Percentiles rank a stretch among this genome's conserved stretches.
These are phyloP conservation scores for Meriones psammophilus DNA, from an alignment of 2,797 vertebrate genomes.

Conservation along the genomic window DNA sequence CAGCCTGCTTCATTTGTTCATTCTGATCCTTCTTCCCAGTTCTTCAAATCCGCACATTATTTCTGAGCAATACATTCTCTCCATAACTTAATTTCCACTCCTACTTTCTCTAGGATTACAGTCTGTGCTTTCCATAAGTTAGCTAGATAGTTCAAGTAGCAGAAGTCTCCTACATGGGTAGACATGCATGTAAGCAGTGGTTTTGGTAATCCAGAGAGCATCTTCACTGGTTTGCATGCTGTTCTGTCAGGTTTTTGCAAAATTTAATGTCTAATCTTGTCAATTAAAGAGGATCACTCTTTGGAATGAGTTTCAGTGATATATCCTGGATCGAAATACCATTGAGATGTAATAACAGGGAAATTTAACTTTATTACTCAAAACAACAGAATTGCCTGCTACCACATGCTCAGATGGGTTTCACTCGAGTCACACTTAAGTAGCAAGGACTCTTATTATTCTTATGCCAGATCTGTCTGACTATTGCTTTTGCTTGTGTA, in stretches of 20 bases:
- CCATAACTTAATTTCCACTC: not conserved
- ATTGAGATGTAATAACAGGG: not conserved
- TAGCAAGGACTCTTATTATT: conserved; percentile 68
- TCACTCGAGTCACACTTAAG: not conserved
- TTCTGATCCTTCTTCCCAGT: not conserved
- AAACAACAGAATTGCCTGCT: not conserved
- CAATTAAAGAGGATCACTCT: not conserved
- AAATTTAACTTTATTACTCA: not conserved
- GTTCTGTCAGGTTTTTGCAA: not conserved
- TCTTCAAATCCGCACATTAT: not conserved
- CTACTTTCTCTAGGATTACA: not conserved
- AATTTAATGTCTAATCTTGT: conserved; percentile 28
- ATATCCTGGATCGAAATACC: conserved; percentile 3
- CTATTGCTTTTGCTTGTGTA: conserved; percentile 37
- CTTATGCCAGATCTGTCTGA: conserved; percentile 8
- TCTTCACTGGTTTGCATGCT: not conserved
- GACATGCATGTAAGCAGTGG: not conserved
- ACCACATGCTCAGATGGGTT: not conserved
- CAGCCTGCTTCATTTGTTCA: not conserved
- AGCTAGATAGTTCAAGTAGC: not conserved
- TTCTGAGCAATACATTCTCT: not conserved
- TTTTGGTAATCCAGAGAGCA: not conserved
- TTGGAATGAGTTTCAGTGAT: conserved; percentile 5
- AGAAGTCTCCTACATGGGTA: not conserved
- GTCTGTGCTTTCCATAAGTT: conserved; percentile 6